Conservation (phyloP, 2,797 vertebrate genomes). For the Mormyrops boulengeri region DNA sequence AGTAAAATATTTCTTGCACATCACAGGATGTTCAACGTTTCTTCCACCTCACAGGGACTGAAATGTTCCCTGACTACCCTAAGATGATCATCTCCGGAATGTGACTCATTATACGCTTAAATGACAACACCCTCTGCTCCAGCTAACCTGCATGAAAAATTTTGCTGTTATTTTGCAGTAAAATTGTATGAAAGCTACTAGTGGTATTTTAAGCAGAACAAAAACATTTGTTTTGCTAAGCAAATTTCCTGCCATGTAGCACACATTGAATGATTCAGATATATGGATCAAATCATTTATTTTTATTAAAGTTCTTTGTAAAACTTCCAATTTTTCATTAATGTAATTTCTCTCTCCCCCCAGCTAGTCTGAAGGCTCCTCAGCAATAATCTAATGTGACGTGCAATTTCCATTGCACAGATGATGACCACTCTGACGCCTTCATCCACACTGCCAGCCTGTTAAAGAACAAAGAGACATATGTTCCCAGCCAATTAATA, state of each 20-base stretch:
- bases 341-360: slow-evolving; percentile 22
- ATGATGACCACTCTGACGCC: slow-evolving; percentile 12
- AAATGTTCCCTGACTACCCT: not conserved
- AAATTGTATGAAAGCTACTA: not conserved
- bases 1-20: not conserved
- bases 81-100: not conserved
- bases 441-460: not conserved
- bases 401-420: slow-evolving; percentile 21
- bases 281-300: slow-evolving; percentile 25
- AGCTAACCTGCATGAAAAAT: not conserved
- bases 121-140: not conserved
- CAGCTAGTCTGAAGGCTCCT: slow-evolving; percentile 20
- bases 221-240: slow-evolving; percentile 21
- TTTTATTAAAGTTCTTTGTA: slow-evolving; percentile 20
- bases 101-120: not conserved
- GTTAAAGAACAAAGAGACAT: slow-evolving; percentile 28
- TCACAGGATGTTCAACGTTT: not conserved
- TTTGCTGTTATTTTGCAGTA: not conserved
- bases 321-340: slow-evolving; percentile 22
- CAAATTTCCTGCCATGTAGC: slow-evolving; percentile 12
- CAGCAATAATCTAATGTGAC: slow-evolving; percentile 26
- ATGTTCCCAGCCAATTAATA: slow-evolving; percentile 27
- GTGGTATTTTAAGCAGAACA: slow-evolving; percentile 1
- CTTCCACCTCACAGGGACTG: not conserved
- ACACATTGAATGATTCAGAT: slow-evolving; percentile 4